Evolutionary conservation across 1,140 invertebrate genomes (phyloP).

Genomic region (Cryptotermes secundus): DNA sequence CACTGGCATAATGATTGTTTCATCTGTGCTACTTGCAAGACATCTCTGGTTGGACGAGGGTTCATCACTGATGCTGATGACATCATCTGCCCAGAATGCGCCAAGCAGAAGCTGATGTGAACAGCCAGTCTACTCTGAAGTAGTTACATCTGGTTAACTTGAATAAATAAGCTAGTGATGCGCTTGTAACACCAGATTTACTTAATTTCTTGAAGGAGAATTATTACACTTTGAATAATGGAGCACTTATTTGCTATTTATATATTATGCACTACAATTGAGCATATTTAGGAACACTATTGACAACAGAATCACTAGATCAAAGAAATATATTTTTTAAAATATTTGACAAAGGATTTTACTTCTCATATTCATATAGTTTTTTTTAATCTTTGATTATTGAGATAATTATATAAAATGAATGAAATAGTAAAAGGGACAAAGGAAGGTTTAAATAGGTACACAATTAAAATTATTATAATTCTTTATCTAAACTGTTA

Average conservation of each 20-base stretch:
- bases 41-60: slow-evolving; percentile 93
- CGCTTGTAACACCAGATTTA: not conserved
- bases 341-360: not conserved
- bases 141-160: slow-evolving; percentile 21
- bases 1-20: slow-evolving; percentile 99
- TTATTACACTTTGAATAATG: slow-evolving; percentile 8
- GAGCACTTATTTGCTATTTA: slow-evolving; percentile 12
- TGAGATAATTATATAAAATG: not conserved
- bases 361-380: not conserved
- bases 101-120: slow-evolving; percentile 92
- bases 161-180: slow-evolving; percentile 21
- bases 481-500: not conserved
- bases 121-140: slow-evolving; percentile 37
- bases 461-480: not conserved
- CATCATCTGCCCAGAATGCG: slow-evolving; percentile 98
- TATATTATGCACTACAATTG: not conserved
- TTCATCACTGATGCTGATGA: slow-evolving; percentile 97
- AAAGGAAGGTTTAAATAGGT: not conserved
- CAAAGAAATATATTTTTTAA: slow-evolving; percentile 13
- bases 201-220: not conserved
- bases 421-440: not conserved
- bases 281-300: slow-evolving; percentile 23
- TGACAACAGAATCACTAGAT: not conserved
- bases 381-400: not conserved
- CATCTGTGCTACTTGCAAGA: slow-evolving; percentile 93